Conservation (phyloP, 1,140 invertebrate species). For the Bombus superbus region DNA sequence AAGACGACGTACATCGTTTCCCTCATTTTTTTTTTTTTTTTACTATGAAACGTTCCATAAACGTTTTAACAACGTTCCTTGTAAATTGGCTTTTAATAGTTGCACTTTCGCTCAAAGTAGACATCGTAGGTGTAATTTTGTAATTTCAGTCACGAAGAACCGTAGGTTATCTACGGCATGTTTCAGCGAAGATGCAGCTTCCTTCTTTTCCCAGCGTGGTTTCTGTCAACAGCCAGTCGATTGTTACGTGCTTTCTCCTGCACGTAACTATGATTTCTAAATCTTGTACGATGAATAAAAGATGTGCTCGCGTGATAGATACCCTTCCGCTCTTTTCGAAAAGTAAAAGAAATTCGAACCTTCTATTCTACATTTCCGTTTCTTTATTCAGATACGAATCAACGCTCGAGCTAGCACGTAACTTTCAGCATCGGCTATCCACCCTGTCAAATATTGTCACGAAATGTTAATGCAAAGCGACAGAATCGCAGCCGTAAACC, state of each 20-base stretch:
- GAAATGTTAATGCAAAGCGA: neutral
- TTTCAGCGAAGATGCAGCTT: neutral
- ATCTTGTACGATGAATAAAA: constrained; percentile 1
- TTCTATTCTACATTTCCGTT: neutral
- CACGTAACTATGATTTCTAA: constrained; percentile 22
- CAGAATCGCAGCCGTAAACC: neutral
- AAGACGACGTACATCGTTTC: neutral
- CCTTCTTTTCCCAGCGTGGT: neutral
- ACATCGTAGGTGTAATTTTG: too few species aligned
- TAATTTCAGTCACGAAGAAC: too few species aligned
- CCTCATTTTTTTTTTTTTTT: neutral
- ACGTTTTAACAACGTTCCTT: neutral
- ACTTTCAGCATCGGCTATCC: neutral
- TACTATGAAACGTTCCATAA: neutral
- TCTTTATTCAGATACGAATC: too few species aligned
- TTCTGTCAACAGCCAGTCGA: constrained; percentile 15
- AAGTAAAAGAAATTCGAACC: neutral
- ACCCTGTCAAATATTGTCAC: neutral
- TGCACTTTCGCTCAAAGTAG: too few species aligned
- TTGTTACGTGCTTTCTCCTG: constrained; percentile 25
- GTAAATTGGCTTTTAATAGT: neutral
- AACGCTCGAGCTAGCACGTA: too few species aligned
- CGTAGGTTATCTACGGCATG: neutral
- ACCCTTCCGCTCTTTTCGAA: neutral
- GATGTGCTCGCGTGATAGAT: neutral